These are phyloP conservation scores for Cephus nigrinus DNA, from an alignment of 2,888 invertebrate species.

Conservation along the genomic window DNA sequence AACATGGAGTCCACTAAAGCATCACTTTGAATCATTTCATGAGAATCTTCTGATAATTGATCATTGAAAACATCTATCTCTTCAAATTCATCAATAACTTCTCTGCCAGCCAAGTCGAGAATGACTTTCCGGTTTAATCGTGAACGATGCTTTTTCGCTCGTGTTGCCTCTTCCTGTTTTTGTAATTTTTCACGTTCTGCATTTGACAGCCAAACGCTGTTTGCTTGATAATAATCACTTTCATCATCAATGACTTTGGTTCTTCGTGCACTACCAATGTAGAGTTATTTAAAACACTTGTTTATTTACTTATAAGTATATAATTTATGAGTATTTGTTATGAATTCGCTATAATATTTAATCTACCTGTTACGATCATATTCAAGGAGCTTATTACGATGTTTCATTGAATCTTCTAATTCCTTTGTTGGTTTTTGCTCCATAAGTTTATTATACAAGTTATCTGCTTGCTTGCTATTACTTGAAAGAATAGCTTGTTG, in stretches of 20 bases:
- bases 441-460: conserved; percentile 75
- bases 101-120: conserved; percentile 79
- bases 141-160: conserved; percentile 77
- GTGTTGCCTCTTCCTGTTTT: conserved; percentile 75
- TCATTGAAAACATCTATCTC: conserved; percentile 26
- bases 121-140: conserved; percentile 77
- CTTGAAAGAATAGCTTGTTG: conserved; percentile 76
- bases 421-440: conserved; percentile 70
- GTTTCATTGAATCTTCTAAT: conserved; percentile 79
- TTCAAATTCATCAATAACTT: conserved; percentile 43
- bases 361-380: conserved; percentile 80
- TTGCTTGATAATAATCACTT: conserved; percentile 89
- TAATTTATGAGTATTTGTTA: background rate
- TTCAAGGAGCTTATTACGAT: conserved; percentile 84
- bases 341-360: background rate
- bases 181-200: conserved; percentile 76
- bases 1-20: conserved; percentile 12
- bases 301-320: conserved; percentile 7
- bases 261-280: conserved; percentile 72
- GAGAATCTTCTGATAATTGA: background rate
- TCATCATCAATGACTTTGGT: conserved; percentile 93
- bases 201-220: conserved; percentile 84
- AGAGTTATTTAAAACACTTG: conserved; percentile 2
- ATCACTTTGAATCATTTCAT: background rate
- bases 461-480: conserved; percentile 76